Base-by-base conservation (phyloP, 2,888 invertebrate species). In the Bibio marci region DNA sequence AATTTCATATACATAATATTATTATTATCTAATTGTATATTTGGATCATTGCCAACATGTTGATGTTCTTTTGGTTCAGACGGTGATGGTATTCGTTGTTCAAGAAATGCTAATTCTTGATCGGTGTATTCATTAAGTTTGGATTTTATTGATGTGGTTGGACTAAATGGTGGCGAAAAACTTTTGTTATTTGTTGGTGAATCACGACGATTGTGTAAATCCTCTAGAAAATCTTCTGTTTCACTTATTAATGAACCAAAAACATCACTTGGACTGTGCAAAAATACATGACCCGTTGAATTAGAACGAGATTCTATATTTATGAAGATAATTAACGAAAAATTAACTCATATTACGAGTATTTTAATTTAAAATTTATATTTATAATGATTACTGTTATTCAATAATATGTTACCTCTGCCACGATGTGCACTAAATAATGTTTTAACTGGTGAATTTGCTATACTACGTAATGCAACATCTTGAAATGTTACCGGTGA, bases 401-500 rank as follows among this genome's bases (percentile, higher is more conserved):
- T 32, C 17, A 17, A 32, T 32, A n/a, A 10, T 32, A 10, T 11
- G 13, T 13, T 26, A 26, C 26, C 18, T 30, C 57, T 51, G n/a
- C 46, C 52, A 39, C 41, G 40, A n/a, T 32, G 40, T 45, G 52
- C 55, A 17, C 51, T 52, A 38, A 58, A 57, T 8, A 58, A 43
- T 27, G 56, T 60, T 48, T 72, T 70, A 4, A 71, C 76, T 0
- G 83, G 82, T 0, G 81, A 82, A 55, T 76, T 81, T 1, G 76
- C 80, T 42, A 79, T 75, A 50, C 83, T 83, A 39, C 80, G 63
- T n/a, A 77, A 62, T 0, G 81, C 82, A 1, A 85, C 80, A 54
- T 85, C 85, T 52, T 83, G 77, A 51, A 85, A 83, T 1, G 83
- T 86, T 14, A 86, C 80, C 0, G 86, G 86, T 0, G 85, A 83